Base-by-base conservation (phyloP, 1,140 invertebrate species). In the Tetragonula clypearis region DNA sequence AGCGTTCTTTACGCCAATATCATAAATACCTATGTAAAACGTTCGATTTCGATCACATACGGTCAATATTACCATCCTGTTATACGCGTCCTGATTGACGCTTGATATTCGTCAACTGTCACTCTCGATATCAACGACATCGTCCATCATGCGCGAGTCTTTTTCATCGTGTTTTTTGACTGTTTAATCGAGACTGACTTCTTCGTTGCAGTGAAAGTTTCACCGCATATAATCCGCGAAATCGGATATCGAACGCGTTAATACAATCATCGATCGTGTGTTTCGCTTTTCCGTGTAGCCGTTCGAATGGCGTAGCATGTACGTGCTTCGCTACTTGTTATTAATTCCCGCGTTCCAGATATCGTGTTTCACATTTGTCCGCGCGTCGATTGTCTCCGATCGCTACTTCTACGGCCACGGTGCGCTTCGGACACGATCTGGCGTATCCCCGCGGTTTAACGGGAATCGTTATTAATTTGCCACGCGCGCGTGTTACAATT, bases 391-490 rank as follows among this genome's bases (percentile, higher is more conserved):
- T 19, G 19, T 21, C 11, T 23, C 19, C 2, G 35, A 26, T 19
- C 35, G 12, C 23, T 30, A 19, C 4, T 66, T 60, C 30, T 11
- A 9, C n/a, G 53, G n/a, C 23, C 19, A 49, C 41, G 3, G 58
- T 58, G 35, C 23, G 15, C 71, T 65, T 60, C 53, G 60, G 11
- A 60, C 35, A 74, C 77, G 62, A 49, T 71, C 60, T 62, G 72
- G 80, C 60, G 72, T 68, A 56, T 30, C 19, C 53, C 60, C 60
- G 60, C n/a, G 30, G 53, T 60, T 83, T 83, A 83, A 83, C 74
- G 78, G 35, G 74, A 74, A 74, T 83, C 55, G 74, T 83, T 83
- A 77, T 83, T 83, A 83, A 83, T 83, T 83, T 83, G 49, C 74
- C 53, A 83, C 23, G 14, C 23, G 65, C 53, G 53, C 26, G 53